These are phyloP conservation scores for Arrhopalites spinosus DNA, from an alignment of 2,888 invertebrate species.

Conservation along the genomic window DNA sequence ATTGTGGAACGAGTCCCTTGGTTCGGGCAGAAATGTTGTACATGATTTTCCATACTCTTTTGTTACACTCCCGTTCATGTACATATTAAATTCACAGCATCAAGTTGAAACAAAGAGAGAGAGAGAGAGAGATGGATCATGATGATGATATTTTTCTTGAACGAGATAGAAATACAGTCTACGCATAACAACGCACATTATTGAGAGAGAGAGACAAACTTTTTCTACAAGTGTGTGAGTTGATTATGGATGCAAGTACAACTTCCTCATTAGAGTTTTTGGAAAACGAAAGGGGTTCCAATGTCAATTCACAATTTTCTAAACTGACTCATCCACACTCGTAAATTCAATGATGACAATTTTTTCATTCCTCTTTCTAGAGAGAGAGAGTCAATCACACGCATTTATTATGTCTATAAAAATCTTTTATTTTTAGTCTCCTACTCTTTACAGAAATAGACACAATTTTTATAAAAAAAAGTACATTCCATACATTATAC, in stretches of 20 bases:
- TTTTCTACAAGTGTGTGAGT: neutral
- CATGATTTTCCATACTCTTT: neutral
- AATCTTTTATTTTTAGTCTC: neutral
- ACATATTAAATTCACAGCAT: neutral
- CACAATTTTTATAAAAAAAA: neutral
- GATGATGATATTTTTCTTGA: neutral
- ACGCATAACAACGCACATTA: neutral
- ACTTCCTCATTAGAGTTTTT: slow-evolving; percentile 16
- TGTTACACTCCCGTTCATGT: neutral
- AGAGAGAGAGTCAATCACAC: no score
- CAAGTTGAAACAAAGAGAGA: neutral
- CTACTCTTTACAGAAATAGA: neutral
- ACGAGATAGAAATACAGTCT: neutral
- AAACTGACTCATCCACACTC: slow-evolving; percentile 4
- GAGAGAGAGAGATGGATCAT: neutral
- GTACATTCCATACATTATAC: neutral
- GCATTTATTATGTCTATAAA: neutral
- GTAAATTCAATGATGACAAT: slow-evolving; percentile 35
- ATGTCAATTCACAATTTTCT: slow-evolving; percentile 2
- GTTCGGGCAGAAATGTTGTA: no score
- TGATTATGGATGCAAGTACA: slow-evolving; percentile 6
- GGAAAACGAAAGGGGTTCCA: neutral
- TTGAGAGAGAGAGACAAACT: neutral
- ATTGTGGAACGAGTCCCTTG: slow-evolving; percentile 40
- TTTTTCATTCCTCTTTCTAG: slow-evolving; percentile 25